Conservation (phyloP, 2,113 vertebrate genomes). For the Crotophaga sulcirostris region DNA sequence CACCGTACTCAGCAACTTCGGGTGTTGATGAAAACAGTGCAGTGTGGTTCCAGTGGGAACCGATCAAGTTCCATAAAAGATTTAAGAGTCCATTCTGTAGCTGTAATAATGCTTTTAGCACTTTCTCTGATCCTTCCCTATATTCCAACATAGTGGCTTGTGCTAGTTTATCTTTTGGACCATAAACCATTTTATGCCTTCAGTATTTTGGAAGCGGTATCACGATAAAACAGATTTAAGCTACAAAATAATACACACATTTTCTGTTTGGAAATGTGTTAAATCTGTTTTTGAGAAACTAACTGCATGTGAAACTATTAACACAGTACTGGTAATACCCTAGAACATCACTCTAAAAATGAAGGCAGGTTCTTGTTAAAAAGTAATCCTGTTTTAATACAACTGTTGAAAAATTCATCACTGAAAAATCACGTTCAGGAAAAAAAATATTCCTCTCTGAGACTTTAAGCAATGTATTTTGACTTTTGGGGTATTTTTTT, state of each 20-base stretch:
- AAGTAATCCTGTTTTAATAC: background rate
- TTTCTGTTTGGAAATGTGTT: background rate
- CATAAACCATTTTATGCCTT: slow-evolving; percentile 54
- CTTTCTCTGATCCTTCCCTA: slow-evolving; percentile 4
- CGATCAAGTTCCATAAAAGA: slow-evolving; percentile 61
- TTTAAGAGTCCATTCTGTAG: slow-evolving; percentile 46
- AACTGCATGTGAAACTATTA: background rate
- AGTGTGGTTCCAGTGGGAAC: slow-evolving; percentile 20
- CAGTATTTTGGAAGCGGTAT: slow-evolving; percentile 29
- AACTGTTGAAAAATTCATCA: background rate
- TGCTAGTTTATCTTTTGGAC: slow-evolving; percentile 21
- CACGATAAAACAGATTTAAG: slow-evolving; percentile 26
- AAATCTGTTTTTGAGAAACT: slow-evolving; percentile 3
- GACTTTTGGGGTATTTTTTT: background rate
- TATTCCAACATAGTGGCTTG: background rate
- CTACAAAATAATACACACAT: background rate
- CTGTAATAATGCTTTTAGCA: slow-evolving; percentile 56
- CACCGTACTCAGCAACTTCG: slow-evolving; percentile 8
- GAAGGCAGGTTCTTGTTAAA: background rate
- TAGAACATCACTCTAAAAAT: background rate
- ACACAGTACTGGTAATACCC: background rate
- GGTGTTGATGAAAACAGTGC: slow-evolving; percentile 47
- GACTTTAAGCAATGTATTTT: background rate
- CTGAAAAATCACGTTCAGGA: background rate
- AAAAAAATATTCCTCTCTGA: background rate